A percentile compares a stretch with the other conserved stretches of the same genome.
phyloP scores from a whole-genome alignment of 1,140 invertebrate genomes.

The Dinoponera quadriceps region DNA sequence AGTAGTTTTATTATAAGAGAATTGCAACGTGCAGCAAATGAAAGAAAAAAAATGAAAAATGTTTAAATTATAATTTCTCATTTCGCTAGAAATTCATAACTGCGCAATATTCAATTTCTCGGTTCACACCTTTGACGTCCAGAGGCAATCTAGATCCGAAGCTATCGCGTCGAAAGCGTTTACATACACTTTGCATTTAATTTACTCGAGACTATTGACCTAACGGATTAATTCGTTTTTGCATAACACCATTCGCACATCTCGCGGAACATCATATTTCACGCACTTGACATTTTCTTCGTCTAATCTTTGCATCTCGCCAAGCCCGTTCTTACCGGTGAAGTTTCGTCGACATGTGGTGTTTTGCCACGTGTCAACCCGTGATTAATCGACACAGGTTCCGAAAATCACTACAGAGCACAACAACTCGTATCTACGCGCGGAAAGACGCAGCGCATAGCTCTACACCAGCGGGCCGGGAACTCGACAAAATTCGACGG shows the following conservation, averaged over 20 bases:
- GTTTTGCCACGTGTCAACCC: constrained; percentile 15
- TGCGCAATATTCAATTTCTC: neutral
- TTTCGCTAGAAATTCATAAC: neutral
- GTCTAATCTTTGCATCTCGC: constrained; percentile 2
- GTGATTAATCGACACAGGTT: constrained; percentile 28
- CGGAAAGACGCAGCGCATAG: neutral
- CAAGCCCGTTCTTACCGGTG: neutral
- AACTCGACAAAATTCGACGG: neutral
- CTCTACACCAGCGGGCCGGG: too few relatives aligned
- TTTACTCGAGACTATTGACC: neutral
- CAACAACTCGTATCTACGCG: neutral
- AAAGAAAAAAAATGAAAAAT: neutral
- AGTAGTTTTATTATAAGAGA: neutral
- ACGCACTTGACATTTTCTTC: neutral
- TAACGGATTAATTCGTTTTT: neutral
- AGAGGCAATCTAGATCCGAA: neutral
- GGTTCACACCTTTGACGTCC: neutral
- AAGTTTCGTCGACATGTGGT: constrained; percentile 12
- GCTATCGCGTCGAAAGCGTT: neutral
- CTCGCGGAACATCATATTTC: neutral
- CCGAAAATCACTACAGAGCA: neutral
- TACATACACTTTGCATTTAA: neutral
- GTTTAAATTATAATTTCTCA: neutral
- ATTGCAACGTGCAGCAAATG: neutral
- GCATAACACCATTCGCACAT: neutral